These are phyloP conservation scores for Metacarcinus magister DNA, from an alignment of 2,888 invertebrate species.

Conservation along the genomic window DNA sequence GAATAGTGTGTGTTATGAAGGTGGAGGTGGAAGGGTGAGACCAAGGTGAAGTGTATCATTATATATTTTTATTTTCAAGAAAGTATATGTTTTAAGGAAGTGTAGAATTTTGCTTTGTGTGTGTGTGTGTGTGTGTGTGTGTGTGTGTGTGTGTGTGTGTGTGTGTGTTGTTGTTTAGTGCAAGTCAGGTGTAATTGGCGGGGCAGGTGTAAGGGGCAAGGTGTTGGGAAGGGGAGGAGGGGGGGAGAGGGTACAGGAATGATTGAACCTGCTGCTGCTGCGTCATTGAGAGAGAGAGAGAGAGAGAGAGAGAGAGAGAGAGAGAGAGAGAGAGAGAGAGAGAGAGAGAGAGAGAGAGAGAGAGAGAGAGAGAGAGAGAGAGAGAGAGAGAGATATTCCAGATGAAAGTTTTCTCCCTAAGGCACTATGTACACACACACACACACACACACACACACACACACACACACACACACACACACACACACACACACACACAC, in stretches of 20 bases:
- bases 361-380: neutral
- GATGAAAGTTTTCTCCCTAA: neutral
- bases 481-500: conserved; percentile 48
- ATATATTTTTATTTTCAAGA: neutral
- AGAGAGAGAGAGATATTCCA: neutral
- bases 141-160: neutral
- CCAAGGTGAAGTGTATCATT: neutral
- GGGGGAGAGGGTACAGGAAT: neutral
- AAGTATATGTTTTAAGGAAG: neutral
- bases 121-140: conserved; percentile 4
- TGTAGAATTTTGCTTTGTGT: neutral
- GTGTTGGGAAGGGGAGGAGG: neutral
- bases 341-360: conserved; percentile 7
- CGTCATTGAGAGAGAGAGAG: neutral
- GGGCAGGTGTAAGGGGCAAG: neutral
- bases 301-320: neutral
- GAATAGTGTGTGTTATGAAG: neutral
- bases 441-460: conserved; percentile 39
- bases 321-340: neutral
- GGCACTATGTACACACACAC: neutral
- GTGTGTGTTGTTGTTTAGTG: neutral
- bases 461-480: conserved; percentile 9
- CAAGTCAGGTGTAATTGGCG: neutral
- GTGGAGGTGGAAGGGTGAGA: neutral
- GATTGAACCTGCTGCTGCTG: neutral